These are phyloP conservation scores for Drosophila erecta DNA, from an alignment of 1,140 invertebrate genomes.

Conservation along the genomic window DNA sequence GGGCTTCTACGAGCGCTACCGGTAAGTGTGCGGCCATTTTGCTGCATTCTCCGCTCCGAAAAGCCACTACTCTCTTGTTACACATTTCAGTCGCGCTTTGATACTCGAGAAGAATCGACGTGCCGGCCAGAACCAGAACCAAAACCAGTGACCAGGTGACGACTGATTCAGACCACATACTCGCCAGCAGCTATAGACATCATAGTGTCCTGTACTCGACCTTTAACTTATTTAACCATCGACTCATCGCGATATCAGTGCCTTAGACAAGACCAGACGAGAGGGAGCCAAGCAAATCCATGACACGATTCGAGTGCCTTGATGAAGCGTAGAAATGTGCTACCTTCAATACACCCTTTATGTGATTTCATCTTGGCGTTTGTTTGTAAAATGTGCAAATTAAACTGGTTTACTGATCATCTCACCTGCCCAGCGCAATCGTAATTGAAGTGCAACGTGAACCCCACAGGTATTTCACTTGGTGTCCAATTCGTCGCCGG, in stretches of 20 bases:
- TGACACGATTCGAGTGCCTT: constrained; percentile 30
- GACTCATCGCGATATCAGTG: constrained; percentile 40
- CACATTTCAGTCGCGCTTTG: constrained; percentile 69
- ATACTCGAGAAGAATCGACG: constrained; percentile 82
- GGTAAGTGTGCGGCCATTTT: constrained; percentile 85
- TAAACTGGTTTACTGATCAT: constrained; percentile 43
- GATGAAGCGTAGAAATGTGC: constrained; percentile 31
- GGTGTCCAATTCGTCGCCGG: constrained; percentile 3
- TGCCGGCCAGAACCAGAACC: constrained; percentile 66
- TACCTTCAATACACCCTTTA: constrained; percentile 21
- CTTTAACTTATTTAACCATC: constrained; percentile 49
- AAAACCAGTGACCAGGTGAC: constrained; percentile 46
- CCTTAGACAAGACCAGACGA: constrained; percentile 31
- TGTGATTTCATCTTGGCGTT: constrained; percentile 27
- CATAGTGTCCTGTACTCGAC: constrained; percentile 35
- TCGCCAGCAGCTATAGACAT: constrained; percentile 38
- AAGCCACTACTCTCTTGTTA: constrained; percentile 8
- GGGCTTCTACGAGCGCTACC: constrained; percentile 96
- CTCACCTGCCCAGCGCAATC: neutral
- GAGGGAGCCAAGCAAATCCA: constrained; percentile 23
- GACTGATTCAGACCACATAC: constrained; percentile 39
- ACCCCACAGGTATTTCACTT: neutral
- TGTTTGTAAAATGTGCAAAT: constrained; percentile 44
- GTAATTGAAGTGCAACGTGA: constrained; percentile 8
- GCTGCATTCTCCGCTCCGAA: neutral